A percentile compares a stretch with the other conserved stretches of the same genome.
These are phyloP conservation scores for Bombyx huttoni DNA, from an alignment of 2,888 invertebrate genomes.

Conservation along the genomic window DNA sequence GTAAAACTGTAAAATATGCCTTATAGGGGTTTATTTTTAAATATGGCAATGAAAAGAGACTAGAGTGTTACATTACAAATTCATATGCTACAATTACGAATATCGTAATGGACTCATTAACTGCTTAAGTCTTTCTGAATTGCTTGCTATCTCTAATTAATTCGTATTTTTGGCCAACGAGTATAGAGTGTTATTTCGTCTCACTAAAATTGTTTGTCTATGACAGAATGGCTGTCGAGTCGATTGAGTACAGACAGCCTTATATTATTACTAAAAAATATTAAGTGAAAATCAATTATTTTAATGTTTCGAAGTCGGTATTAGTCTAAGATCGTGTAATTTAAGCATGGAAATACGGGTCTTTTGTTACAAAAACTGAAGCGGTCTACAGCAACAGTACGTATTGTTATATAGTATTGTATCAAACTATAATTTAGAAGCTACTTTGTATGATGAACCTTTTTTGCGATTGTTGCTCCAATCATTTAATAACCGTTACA, in stretches of 20 bases:
- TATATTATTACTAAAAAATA: slow-evolving; percentile 33
- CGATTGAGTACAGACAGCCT: slow-evolving; percentile 36
- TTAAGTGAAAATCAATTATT: slow-evolving; percentile 29
- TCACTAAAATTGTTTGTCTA: slow-evolving; percentile 9
- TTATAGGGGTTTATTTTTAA: no score
- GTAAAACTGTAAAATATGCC: no score
- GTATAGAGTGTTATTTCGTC: no score
- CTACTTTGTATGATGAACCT: slow-evolving; percentile 19
- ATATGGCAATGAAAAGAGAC: no score
- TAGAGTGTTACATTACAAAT: no score
- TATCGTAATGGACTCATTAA: no score
- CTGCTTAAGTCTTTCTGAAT: no score
- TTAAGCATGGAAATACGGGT: slow-evolving; percentile 47
- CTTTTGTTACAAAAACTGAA: slow-evolving; percentile 36
- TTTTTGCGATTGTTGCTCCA: slow-evolving; percentile 13
- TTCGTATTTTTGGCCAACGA: no score
- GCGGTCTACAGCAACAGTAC: slow-evolving; percentile 43
- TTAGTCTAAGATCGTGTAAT: slow-evolving; percentile 16
- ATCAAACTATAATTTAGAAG: slow-evolving; percentile 23
- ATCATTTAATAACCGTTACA: slow-evolving; percentile 6
- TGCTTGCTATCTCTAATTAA: no score
- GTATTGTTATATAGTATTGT: slow-evolving; percentile 24
- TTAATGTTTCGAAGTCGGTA: slow-evolving; percentile 29
- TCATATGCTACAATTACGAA: no score
- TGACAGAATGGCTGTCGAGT: slow-evolving; percentile 52